phyloP scores from a whole-genome alignment of 2,113 vertebrate genomes.

The Stegostoma tigrinum region DNA sequence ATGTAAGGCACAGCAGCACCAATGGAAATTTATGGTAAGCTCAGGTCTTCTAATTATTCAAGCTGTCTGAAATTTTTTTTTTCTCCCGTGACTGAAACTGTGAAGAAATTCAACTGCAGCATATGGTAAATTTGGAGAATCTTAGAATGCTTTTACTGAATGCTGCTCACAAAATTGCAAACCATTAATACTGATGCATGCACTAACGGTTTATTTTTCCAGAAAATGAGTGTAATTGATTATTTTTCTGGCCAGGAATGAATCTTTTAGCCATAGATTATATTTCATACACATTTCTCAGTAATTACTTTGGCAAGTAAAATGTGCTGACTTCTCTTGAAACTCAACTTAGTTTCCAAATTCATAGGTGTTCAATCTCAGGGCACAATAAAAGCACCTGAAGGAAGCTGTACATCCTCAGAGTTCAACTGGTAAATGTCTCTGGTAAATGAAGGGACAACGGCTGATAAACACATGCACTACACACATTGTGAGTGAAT shows the following conservation, averaged over 20 bases:
- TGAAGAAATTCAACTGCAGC: neutral
- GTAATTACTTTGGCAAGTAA: neutral
- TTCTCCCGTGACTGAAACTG: neutral
- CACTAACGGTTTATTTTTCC: neutral
- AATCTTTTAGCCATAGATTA: neutral
- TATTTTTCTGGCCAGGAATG: neutral
- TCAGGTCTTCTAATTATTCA: conserved; percentile 22
- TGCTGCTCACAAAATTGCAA: neutral
- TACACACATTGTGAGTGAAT: neutral
- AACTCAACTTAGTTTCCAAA: neutral
- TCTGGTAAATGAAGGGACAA: neutral
- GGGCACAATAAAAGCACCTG: neutral
- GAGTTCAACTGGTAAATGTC: too few relatives aligned
- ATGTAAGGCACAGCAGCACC: neutral
- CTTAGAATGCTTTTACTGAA: neutral
- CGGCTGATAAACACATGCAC: neutral
- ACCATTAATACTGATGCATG: neutral
- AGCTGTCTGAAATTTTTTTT: neutral
- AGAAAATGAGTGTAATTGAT: conserved; percentile 14
- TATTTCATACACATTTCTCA: neutral
- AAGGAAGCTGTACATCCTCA: neutral
- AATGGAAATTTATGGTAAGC: conserved; percentile 26
- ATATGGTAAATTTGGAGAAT: neutral
- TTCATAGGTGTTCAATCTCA: too few relatives aligned
- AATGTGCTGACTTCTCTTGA: neutral